Evolutionary conservation across 2,113 vertebrate species (phyloP), one percentile per base, ranked within the genome.

Genomic region (Myxocyprinus asiaticus): DNA sequence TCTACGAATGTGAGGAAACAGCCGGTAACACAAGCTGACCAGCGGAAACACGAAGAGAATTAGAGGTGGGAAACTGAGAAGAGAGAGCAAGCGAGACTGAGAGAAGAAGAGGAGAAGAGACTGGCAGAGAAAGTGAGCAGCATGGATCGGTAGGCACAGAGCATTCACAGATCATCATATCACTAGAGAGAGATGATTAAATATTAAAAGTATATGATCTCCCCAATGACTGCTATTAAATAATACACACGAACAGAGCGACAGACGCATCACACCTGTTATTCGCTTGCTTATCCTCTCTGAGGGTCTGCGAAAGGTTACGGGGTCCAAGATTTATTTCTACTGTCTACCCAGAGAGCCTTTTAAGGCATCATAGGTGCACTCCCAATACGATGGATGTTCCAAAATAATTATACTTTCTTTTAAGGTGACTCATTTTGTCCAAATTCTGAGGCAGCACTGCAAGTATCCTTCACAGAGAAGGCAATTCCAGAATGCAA

Each of bases 111-210:
- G 4, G 6, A 45, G 6, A 17, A 66, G 15, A 44, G 67, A 50
- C 42, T 47, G 45, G 42, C 17, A 45, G 71, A 48, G 51, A 63
- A 65, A 44, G 58, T n/a, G 75, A 15, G 65, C n/a, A 68, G 75
- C 69, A 12, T 22, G 71, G 64, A 51, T 59, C 10, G 63, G 63
- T 55, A n/a, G 86, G 89, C 83, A 85, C 90, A 84, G 88, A 90
- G 85, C 63, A 78, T 83, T 81, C 89, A 70, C 69, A 44, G 59
- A 63, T 51, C 48, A 51, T 69, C 75, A 70, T 71, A 78, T 90
- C 87, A 51, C 72, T 47, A 88, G 45, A 81, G 86, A 92, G 92
- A 89, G 89, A 91, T 86, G 80, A 89, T 87, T 83, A 89, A 90
- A 91, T 91, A 88, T 88, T 89, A 90, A 91, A 88, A 82, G 87